Percentiles rank a stretch among this genome's conserved stretches.
Evolutionary conservation across 2,113 vertebrate species (phyloP).

Genomic region (Peromyscus polionotus): DNA sequence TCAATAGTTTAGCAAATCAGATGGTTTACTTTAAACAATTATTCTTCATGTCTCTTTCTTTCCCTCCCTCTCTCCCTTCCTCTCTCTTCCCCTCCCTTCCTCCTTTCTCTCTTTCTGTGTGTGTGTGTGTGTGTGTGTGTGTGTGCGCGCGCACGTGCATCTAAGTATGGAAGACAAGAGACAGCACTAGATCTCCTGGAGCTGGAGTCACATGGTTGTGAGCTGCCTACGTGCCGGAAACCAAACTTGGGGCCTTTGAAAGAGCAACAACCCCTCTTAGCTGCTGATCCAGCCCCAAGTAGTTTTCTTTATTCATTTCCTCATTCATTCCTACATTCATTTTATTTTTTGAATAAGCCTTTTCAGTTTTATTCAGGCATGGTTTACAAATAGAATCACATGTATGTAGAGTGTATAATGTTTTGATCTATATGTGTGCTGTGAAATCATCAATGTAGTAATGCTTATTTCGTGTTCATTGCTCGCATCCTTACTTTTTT

Average conservation of each 20-base stretch:
- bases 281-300: background rate
- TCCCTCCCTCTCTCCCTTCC: rapidly evolving
- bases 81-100: too few species aligned
- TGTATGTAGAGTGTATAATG: background rate
- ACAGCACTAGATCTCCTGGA: background rate
- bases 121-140: background rate
- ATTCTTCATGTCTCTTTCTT: background rate
- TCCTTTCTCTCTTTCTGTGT: background rate
- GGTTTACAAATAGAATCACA: background rate
- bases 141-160: background rate
- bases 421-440: background rate
- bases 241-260: background rate
- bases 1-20: background rate
- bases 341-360: background rate
- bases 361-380: background rate
- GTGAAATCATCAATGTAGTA: background rate
- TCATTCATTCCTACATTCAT: background rate
- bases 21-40: background rate
- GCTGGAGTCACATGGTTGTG: background rate
- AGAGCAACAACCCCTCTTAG: background rate
- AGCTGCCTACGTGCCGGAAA: background rate
- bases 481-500: background rate
- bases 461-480: background rate
- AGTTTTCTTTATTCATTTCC: background rate
- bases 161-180: background rate